Evolutionary conservation across 1,140 invertebrate species (phyloP).

Genomic region (Spodoptera litura): DNA sequence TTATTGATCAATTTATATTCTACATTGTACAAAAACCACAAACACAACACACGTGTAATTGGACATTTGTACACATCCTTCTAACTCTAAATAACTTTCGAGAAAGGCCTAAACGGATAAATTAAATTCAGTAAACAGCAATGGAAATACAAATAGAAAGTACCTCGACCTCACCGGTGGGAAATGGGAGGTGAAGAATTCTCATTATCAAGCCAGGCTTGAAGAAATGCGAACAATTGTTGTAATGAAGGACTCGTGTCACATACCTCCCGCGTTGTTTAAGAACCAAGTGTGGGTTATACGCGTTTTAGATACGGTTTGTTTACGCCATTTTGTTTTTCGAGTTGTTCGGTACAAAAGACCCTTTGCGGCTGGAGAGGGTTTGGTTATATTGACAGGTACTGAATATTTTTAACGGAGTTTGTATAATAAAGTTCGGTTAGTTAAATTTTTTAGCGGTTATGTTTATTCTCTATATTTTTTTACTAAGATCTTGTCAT

Average conservation of each 20-base stretch:
- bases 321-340: slow-evolving; percentile 12
- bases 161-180: slow-evolving; percentile 23
- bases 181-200: slow-evolving; percentile 51
- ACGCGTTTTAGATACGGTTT: slow-evolving; percentile 9
- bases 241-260: slow-evolving; percentile 53
- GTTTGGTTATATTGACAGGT: not conserved
- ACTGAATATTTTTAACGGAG: not conserved
- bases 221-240: slow-evolving; percentile 55
- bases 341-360: not conserved
- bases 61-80: not conserved
- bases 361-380: not conserved
- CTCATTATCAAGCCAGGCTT: slow-evolving; percentile 53
- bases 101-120: slow-evolving; percentile 18
- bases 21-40: too few relatives aligned
- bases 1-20: too few relatives aligned
- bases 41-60: too few relatives aligned
- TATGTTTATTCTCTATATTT: too few relatives aligned
- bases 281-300: slow-evolving; percentile 8
- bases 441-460: too few relatives aligned
- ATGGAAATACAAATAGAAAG: slow-evolving; percentile 31
- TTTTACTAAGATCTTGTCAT: too few relatives aligned
- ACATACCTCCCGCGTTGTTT: slow-evolving; percentile 48
- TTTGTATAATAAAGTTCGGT: too few relatives aligned
- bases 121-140: slow-evolving; percentile 27
- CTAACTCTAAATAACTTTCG: not conserved